phyloP scores from a whole-genome alignment of 2,113 vertebrate genomes.

The Cephalopholis sonnerati region DNA sequence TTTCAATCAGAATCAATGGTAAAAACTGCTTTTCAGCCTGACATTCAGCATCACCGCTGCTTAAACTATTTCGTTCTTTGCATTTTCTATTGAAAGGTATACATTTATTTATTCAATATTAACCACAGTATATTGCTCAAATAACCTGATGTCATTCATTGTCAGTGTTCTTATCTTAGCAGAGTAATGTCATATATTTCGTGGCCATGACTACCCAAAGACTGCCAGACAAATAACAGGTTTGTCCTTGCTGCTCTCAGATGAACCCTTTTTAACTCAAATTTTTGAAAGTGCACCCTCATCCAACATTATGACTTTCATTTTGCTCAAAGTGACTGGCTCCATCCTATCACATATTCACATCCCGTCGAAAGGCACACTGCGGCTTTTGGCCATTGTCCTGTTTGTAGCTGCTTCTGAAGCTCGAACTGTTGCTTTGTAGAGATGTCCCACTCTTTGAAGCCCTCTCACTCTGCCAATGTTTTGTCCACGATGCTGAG shows the following conservation, averaged over 20 bases:
- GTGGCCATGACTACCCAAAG: not conserved
- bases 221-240: slow-evolving; percentile 12
- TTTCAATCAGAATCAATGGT: not conserved
- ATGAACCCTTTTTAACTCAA: not conserved
- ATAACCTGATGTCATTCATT: not conserved
- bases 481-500: slow-evolving; percentile 42
- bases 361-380: slow-evolving; percentile 23
- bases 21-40: not conserved
- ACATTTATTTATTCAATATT: not conserved
- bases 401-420: slow-evolving; percentile 64
- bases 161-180: not conserved
- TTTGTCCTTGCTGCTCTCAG: slow-evolving; percentile 5
- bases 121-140: not conserved
- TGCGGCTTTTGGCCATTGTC: slow-evolving; percentile 56
- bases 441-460: slow-evolving; percentile 61
- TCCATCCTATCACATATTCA: slow-evolving; percentile 34
- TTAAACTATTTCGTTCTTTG: not conserved
- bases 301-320: slow-evolving; percentile 24
- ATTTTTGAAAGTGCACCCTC: slow-evolving; percentile 17
- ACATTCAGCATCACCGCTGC: not conserved
- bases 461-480: slow-evolving; percentile 51
- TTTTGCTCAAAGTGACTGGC: slow-evolving; percentile 28
- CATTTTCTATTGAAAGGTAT: not conserved
- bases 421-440: slow-evolving; percentile 61
- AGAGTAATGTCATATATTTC: not conserved